Evolutionary conservation across 2,797 vertebrate species (phyloP), one percentile per base, ranked within the genome.

Genomic region (Capromys pilorides): DNA sequence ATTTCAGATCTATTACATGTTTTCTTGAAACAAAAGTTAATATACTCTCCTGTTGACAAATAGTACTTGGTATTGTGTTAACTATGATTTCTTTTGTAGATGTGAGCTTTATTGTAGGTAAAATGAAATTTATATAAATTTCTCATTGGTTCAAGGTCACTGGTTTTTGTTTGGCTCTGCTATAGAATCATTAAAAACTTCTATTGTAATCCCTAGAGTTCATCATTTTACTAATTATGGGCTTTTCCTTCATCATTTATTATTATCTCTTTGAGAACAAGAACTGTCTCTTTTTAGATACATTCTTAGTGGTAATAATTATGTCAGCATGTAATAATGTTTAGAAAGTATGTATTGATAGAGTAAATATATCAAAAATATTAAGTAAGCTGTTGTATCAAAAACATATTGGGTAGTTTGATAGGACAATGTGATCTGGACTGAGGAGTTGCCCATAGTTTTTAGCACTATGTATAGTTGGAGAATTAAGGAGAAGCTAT

Each of bases 21-120:
- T 62, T 0, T 11, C 95, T 97, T 96, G 84, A 96, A 97, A 96
- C n/a, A 36, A n/a, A 90, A 66, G 67, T 96, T 95, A 92, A 95
- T 2, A 11, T 82, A 92, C 96, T 8, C 3, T 64, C 36, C 31
- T 61, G 57, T 84, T 69, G 66, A 61, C 73, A 75, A 59, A 57
- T 26, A 77, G 83, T 61, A 24, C 62, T 92, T 97, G 88, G 91
- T 85, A 95, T 69, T 90, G 21, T 78, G 91, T 94, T 81, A 95
- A 90, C 62, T 89, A 69, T 79, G 94, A 96, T 97, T 97, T 95
- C 36, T 91, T 96, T 90, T 94, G 49, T 93, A 94, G 90, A 73
- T 92, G 71, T 87, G 21, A 88, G 13, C n/a, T 93, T 5, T 95
- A 41, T 92, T 95, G 92, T 79, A 62, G 73, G 26, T 49, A 89